Evolutionary conservation across 2,797 vertebrate species (phyloP).

Genomic region (Dromococcyx pavoninus): DNA sequence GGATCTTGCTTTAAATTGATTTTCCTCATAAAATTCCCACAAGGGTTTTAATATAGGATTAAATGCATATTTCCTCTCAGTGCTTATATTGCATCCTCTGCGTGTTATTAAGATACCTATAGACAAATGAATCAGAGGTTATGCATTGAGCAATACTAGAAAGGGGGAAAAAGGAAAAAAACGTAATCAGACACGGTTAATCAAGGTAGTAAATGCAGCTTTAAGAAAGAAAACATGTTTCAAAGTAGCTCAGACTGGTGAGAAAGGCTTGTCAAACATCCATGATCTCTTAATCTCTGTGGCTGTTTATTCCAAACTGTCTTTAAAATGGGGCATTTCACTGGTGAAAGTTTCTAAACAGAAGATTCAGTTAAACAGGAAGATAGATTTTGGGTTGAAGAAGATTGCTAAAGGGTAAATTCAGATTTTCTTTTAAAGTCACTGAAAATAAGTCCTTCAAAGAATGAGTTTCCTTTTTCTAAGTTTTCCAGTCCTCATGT

Average conservation of each 20-base stretch:
- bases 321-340: background rate
- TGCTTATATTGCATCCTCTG: background rate
- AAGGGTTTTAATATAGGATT: constrained; percentile 15
- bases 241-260: background rate
- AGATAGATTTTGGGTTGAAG: background rate
- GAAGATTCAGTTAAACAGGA: background rate
- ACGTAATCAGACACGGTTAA: background rate
- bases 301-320: background rate
- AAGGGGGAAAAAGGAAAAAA: background rate
- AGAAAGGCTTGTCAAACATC: background rate
- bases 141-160: background rate
- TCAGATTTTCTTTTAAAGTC: background rate
- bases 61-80: background rate
- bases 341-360: background rate
- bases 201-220: background rate
- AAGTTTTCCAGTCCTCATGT: background rate
- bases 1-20: background rate
- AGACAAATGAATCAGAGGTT: background rate
- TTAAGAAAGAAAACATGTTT: background rate
- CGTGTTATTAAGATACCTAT: background rate
- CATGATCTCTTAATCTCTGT: background rate
- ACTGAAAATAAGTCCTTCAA: background rate
- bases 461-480: background rate
- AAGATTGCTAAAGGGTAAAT: background rate
- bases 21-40: background rate